Evolutionary conservation across 2,113 vertebrate genomes (phyloP).

Genomic region (Etheostoma spectabile): DNA sequence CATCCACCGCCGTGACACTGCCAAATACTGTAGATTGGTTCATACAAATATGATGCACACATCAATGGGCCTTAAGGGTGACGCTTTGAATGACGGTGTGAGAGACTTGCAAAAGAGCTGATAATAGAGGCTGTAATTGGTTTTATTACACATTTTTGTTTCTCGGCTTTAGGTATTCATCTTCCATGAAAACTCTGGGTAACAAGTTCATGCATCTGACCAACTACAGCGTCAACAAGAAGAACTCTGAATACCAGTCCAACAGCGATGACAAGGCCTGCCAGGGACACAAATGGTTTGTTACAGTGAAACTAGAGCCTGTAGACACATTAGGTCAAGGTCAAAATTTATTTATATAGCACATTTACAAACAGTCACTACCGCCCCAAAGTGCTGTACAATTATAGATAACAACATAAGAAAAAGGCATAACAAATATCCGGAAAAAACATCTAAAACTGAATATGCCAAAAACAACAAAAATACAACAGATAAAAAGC

Average conservation of each 20-base stretch:
- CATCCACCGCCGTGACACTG: background rate
- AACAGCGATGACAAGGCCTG: conserved; percentile 93
- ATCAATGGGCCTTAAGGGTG: background rate
- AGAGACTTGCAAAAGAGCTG: background rate
- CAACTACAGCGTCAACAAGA: conserved; percentile 99
- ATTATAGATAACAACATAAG: too few relatives aligned
- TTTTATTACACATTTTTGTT: background rate
- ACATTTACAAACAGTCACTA: too few relatives aligned
- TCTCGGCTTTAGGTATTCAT: conserved; percentile 88
- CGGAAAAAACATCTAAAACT: too few relatives aligned
- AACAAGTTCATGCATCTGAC: conserved; percentile 99
- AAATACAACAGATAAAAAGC: too few relatives aligned
- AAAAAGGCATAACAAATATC: too few relatives aligned
- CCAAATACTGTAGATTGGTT: background rate
- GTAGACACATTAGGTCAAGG: too few relatives aligned
- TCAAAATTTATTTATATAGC: too few relatives aligned
- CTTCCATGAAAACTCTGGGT: conserved; percentile 93
- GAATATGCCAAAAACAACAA: too few relatives aligned
- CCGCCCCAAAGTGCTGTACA: too few relatives aligned
- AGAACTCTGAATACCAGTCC: conserved; percentile 92
- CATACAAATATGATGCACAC: background rate
- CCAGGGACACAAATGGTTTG: conserved; percentile 97
- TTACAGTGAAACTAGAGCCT: background rate
- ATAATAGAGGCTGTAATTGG: background rate
- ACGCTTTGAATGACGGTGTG: background rate